Base-by-base conservation (phyloP, 1,140 invertebrate genomes). In the Lamellibrachia luymesi region DNA sequence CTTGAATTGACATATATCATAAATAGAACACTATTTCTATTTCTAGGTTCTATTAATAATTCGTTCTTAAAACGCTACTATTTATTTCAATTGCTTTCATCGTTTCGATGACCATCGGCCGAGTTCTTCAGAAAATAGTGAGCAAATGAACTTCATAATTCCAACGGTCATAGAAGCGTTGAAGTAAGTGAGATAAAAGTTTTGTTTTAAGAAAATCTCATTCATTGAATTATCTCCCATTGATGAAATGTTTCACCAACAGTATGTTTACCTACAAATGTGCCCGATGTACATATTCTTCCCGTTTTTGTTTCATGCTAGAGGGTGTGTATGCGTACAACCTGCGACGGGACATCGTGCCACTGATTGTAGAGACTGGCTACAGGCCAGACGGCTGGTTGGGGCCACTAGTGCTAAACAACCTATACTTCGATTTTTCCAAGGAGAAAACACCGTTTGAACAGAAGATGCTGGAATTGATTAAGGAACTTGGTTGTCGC, bases 401-500 rank as follows among this genome's bases (percentile, higher is more conserved):
- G 27, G 94, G 94, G 22, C n/a, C 93, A 22, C n/a, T 94, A 4
- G 92, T 93, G 6, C 93, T 93, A 2, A 92, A 56, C 90, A 94
- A 93, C 56, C 51, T 94, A 17, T 94, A 93, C 91, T 92, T 93
- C 49, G 93, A 94, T 38, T 92, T 94, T 90, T 90, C 90, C 90
- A 93, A 94, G n/a, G 93, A 94, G 27, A 91, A 92, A n/a, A 90
- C 95, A 13, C 94, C 94, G 50, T 64, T 90, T 13, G 94, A 94
- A 80, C 7, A 80, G 25, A 80, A 80, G 13, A 93, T 95, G 13
- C 93, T 94, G 56, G 93, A 94, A 56, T 51, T 96, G n/a, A 93
- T 94, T 7, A 94, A 94, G 52, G 95, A 95, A 92, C 90, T 95
- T 2, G 94, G 95, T 22, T 92, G 94, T 51, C 91, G 95, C 50